Conservation (phyloP, 2,797 vertebrate genomes). For the Lepus townsendii region DNA sequence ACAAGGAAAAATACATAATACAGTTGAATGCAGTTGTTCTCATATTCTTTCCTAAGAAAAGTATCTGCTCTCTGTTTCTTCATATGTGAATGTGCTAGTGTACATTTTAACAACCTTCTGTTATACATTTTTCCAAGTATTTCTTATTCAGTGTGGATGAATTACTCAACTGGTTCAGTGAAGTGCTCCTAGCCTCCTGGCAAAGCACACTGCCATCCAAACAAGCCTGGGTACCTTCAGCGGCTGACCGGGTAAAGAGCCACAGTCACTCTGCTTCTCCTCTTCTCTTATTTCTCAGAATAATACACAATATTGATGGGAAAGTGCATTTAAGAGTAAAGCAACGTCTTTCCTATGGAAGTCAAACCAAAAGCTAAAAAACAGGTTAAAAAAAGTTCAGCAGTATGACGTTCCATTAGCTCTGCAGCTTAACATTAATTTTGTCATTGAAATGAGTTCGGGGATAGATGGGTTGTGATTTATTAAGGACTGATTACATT, state of each 20-base stretch:
- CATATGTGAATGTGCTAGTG: not conserved
- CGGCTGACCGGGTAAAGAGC: not conserved
- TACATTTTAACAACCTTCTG: not conserved
- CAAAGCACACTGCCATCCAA: not conserved
- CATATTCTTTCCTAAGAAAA: conserved; percentile 2
- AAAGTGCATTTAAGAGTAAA: not conserved
- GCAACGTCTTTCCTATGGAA: not conserved
- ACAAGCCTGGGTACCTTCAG: not conserved
- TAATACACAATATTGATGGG: not conserved
- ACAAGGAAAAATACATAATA: not conserved
- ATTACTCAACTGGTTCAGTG: not conserved
- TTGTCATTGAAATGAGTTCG: not conserved
- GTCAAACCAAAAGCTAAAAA: not conserved
- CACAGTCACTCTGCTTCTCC: not conserved
- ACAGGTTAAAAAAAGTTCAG: not conserved
- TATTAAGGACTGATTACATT: conserved; percentile 15
- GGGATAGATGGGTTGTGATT: not conserved
- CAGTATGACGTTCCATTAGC: not conserved
- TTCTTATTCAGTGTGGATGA: not conserved
- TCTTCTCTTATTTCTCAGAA: not conserved
- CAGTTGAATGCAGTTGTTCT: not conserved
- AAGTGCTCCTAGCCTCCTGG: not conserved
- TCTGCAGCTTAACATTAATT: not conserved
- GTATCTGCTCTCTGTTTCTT: not conserved
- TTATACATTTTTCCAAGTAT: not conserved